Percentiles rank a stretch among this genome's conserved stretches.
Conservation (phyloP, 30 jellyfish, hydroid and myxozoan genomes). For the Aurelia sp. region DNA sequence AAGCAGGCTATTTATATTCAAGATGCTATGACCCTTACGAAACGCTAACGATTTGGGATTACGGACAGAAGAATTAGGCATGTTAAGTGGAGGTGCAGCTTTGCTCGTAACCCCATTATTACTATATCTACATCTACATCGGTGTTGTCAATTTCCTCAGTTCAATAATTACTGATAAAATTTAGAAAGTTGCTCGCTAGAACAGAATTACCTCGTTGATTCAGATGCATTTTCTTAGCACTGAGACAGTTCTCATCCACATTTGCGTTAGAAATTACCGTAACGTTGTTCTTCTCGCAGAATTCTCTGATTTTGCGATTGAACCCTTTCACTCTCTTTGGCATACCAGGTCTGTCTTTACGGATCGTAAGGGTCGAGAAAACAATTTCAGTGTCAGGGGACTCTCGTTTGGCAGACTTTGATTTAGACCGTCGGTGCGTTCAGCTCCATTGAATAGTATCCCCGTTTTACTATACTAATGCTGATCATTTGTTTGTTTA, state of each 20-base stretch:
- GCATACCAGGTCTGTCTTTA: too few species aligned
- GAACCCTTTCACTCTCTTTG: background rate
- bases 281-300: background rate
- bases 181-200: background rate
- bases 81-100: conserved; percentile 1
- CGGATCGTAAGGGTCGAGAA: conserved; percentile 9
- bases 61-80: background rate
- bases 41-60: too few species aligned
- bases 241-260: conserved; percentile 18
- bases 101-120: conserved; percentile 7
- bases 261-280: background rate
- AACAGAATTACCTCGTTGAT: too few species aligned
- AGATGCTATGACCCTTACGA: too few species aligned
- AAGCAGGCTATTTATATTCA: too few species aligned
- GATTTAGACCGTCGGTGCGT: too few species aligned
- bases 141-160: too few species aligned
- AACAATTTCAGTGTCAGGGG: background rate
- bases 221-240: background rate
- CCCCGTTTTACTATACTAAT: too few species aligned
- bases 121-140: conserved; percentile 6
- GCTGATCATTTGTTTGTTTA: background rate
- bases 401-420: too few species aligned
- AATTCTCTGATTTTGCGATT: conserved; percentile 9
- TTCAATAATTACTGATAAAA: too few species aligned
- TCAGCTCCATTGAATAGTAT: too few species aligned